Base-by-base conservation (phyloP, 2,888 invertebrate genomes). In the Sinotaia quadrata region DNA sequence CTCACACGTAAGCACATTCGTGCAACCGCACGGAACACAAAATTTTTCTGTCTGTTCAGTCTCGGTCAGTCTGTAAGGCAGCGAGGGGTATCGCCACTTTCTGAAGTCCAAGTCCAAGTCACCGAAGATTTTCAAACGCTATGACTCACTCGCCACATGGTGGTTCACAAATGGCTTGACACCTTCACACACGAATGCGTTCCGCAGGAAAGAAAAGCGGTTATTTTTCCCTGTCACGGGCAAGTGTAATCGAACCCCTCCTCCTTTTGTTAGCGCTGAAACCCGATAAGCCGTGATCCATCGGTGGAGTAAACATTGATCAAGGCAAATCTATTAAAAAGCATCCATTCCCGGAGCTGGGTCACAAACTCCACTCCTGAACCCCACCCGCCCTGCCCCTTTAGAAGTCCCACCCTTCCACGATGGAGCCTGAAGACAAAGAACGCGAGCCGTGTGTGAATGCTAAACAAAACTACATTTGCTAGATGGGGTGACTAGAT, bases 141-240 rank as follows among this genome's bases (percentile, higher is more conserved):
- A 27, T 54, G 54, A 54, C 27, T 54, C 54, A 54, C 18, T 31
- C n/a, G 54, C 54, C 54, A 54, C 54, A 54, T 54, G 54, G 54
- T 54, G 27, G 54, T 54, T 54, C 54, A n/a, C 54, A 54, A 54
- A 54, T 27, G 21, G 4, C 5, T 31, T 27, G 54, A 54, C 54
- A 54, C 54, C 54, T 44, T 44, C 44, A 60, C 29, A 29, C 44
- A 44, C 15, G 59, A 18, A 15, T 18, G 15, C 44, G 41, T 7
- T 10, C 34, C 27, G 36, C 34, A 36, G 57, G 3, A 58, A n/a
- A 37, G 57, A 37, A 37, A 37, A 36, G 36, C 58, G 18, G 59
- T 27, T 51, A 62, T 49, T 62, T 62, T 62, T 62, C 62, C 52
- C 49, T 21, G 62, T 62, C 62, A 62, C 51, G 51, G 24, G 33